These are phyloP conservation scores for Neosilurus mollespiculum DNA, from an alignment of 2,797 vertebrate genomes.

Conservation along the genomic window DNA sequence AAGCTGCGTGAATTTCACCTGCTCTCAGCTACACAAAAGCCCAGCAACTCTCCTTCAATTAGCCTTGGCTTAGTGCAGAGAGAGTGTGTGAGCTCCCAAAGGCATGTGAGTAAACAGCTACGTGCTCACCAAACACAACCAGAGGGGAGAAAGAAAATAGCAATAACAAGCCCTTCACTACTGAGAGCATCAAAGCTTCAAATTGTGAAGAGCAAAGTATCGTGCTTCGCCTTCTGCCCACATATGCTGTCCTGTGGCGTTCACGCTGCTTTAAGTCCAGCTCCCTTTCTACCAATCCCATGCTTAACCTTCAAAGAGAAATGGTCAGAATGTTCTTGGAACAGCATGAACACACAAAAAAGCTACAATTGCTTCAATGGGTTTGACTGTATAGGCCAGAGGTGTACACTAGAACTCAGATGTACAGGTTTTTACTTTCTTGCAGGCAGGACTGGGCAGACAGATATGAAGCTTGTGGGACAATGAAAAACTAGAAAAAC, in stretches of 20 bases:
- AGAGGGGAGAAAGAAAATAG: constrained; percentile 40
- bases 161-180: constrained; percentile 33
- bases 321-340: constrained; percentile 8
- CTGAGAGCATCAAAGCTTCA: constrained; percentile 43
- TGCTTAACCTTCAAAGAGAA: constrained; percentile 24
- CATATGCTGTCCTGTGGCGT: constrained; percentile 20
- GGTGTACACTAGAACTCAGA: neutral
- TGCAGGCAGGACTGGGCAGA: neutral
- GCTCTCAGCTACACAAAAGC: constrained; percentile 26
- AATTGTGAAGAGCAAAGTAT: constrained; percentile 26
- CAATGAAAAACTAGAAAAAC: neutral
- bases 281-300: neutral
- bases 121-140: constrained; percentile 34
- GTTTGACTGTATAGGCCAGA: neutral
- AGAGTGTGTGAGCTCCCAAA: constrained; percentile 28
- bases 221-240: neutral
- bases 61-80: constrained; percentile 24
- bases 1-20: constrained; percentile 33
- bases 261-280: constrained; percentile 23
- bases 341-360: neutral
- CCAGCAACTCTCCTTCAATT: constrained; percentile 36
- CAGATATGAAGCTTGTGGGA: neutral
- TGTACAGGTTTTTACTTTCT: neutral
- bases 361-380: neutral
- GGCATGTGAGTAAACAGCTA: constrained; percentile 40